Conservation (phyloP, 1,140 invertebrate species). For the Cherax destructor region DNA sequence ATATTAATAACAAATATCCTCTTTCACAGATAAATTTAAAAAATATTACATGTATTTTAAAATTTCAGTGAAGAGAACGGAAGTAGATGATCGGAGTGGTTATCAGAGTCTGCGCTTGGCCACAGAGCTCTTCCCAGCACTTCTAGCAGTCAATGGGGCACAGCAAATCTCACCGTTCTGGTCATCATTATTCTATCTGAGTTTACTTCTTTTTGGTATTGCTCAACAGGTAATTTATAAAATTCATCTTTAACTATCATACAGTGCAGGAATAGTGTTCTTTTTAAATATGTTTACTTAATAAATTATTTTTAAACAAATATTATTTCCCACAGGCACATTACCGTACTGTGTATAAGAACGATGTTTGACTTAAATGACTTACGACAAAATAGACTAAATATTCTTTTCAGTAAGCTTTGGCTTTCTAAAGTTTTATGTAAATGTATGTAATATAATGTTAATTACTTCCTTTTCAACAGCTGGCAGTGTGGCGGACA, state of each 20-base stretch:
- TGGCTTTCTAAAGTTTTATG: too few relatives aligned
- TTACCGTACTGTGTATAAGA: too few relatives aligned
- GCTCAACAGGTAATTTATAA: slow-evolving; percentile 82
- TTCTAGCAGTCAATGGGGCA: slow-evolving; percentile 74
- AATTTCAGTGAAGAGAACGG: slow-evolving; percentile 4
- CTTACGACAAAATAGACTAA: too few relatives aligned
- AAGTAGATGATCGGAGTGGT: slow-evolving; percentile 63
- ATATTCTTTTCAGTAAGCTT: too few relatives aligned
- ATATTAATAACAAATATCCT: too few relatives aligned
- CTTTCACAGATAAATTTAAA: background rate
- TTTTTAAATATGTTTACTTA: too few relatives aligned
- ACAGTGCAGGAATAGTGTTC: background rate
- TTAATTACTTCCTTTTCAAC: slow-evolving; percentile 74
- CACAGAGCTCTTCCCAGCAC: slow-evolving; percentile 90
- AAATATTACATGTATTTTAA: background rate
- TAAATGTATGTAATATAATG: background rate
- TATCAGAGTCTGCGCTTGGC: slow-evolving; percentile 85
- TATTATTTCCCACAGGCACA: too few relatives aligned
- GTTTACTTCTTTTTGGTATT: slow-evolving; percentile 89
- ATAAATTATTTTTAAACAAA: too few relatives aligned
- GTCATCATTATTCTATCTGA: slow-evolving; percentile 90
- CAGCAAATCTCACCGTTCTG: slow-evolving; percentile 86
- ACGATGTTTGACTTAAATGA: too few relatives aligned
- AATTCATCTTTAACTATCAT: background rate
- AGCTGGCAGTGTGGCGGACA: slow-evolving; percentile 87